Evolutionary conservation across 2,113 vertebrate species (phyloP).

Genomic region (Callithrix jacchus): DNA sequence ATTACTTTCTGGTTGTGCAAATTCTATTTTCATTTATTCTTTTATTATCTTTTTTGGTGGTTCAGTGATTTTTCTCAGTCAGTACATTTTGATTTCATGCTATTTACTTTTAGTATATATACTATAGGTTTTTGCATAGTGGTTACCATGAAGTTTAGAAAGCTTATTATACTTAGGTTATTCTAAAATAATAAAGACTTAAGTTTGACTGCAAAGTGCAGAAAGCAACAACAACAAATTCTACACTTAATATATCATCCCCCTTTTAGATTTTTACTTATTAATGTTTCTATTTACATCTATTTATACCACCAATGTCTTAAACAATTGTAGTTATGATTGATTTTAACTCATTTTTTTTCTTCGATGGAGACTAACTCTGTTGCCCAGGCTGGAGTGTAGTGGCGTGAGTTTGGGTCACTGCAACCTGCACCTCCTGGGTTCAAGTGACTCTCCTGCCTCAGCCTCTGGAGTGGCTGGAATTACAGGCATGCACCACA

Average conservation of each 20-base stretch:
- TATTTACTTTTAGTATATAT: background rate
- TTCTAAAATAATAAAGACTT: background rate
- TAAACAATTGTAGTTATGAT: background rate
- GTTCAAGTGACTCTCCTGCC: too few species aligned
- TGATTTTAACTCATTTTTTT: background rate
- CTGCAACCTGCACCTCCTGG: too few species aligned
- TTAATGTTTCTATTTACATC: background rate
- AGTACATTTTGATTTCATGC: background rate
- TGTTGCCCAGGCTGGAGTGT: too few species aligned
- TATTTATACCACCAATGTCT: background rate
- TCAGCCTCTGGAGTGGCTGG: too few species aligned
- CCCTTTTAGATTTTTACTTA: background rate
- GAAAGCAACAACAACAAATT: background rate
- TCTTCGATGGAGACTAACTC: too few species aligned
- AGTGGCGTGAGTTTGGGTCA: too few species aligned
- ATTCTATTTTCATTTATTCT: background rate
- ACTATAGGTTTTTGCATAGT: background rate
- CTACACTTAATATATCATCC: background rate
- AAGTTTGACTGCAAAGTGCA: background rate
- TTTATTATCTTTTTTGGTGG: background rate
- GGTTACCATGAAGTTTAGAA: background rate
- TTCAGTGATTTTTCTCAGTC: background rate
- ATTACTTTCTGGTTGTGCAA: background rate
- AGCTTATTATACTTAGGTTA: background rate
- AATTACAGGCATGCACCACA: too few species aligned